Evolutionary conservation across 23 tunicate species (phyloP).

Genomic region (Corella eumyota): DNA sequence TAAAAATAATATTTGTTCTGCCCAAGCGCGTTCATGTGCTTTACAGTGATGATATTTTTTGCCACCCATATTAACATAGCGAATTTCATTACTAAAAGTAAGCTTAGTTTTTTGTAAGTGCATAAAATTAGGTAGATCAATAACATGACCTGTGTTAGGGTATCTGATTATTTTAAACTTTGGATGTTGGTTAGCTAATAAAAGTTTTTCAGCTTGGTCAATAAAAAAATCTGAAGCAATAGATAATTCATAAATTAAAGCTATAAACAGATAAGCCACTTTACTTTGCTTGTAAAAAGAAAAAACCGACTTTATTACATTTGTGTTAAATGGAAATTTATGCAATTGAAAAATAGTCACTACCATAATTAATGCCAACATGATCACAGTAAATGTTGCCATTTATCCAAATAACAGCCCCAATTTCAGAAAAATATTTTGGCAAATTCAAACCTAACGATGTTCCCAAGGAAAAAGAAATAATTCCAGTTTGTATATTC

Average conservation of each 20-base stretch:
- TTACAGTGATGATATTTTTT: slow-evolving; percentile 10
- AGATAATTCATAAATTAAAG: slow-evolving; percentile 1
- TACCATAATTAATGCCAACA: no score
- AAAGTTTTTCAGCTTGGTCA: not conserved
- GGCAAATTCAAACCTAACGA: slow-evolving; percentile 14
- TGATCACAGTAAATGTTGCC: not conserved
- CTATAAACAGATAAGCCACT: slow-evolving; percentile 12
- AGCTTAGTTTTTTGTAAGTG: slow-evolving; percentile 2
- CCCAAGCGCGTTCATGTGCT: slow-evolving; percentile 36
- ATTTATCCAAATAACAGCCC: slow-evolving; percentile 6
- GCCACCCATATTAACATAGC: slow-evolving; percentile 21
- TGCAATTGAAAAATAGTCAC: no score
- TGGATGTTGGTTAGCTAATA: slow-evolving; percentile 3
- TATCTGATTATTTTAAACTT: slow-evolving; percentile 2
- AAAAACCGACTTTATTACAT: not conserved
- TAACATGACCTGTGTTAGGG: slow-evolving; percentile 12
- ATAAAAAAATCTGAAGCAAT: not conserved
- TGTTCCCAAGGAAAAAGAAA: slow-evolving; percentile 14
- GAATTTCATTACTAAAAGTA: not conserved
- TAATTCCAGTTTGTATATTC: slow-evolving; percentile 14
- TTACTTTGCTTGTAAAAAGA: slow-evolving; percentile 1
- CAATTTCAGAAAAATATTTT: not conserved
- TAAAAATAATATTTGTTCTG: slow-evolving; percentile 7
- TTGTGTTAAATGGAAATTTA: not conserved
- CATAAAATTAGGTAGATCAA: slow-evolving; percentile 12